Evolutionary conservation across 2,888 invertebrate species (phyloP).

Genomic region (Melieria crassipennis): DNA sequence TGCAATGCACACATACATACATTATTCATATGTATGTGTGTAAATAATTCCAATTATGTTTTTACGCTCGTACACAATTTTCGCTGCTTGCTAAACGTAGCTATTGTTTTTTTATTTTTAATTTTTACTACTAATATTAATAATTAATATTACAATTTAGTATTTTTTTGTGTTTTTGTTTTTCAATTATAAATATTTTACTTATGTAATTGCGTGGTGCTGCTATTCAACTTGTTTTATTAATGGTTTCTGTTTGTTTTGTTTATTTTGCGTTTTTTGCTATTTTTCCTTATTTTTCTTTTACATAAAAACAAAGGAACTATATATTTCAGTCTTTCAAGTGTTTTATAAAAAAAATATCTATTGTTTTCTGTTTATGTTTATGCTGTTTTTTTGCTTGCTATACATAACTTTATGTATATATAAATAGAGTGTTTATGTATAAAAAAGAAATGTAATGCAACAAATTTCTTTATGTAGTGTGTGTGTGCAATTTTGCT

Average conservation of each 20-base stretch:
- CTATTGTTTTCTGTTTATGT: conserved; percentile 43
- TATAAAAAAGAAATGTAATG: conserved; percentile 5
- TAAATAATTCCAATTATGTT: conserved; percentile 60
- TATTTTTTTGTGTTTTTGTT: no score
- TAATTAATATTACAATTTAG: no score
- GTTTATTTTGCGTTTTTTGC: conserved; percentile 44
- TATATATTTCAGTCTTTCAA: conserved; percentile 67
- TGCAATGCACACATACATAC: background rate
- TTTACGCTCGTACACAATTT: conserved; percentile 47
- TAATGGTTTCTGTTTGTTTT: conserved; percentile 37
- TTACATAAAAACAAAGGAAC: conserved; percentile 67
- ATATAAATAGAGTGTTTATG: background rate
- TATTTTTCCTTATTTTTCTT: conserved; percentile 45
- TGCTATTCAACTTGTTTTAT: no score
- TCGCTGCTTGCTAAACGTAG: no score
- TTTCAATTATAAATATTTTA: no score
- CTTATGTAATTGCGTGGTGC: no score
- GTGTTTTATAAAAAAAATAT: conserved; percentile 58
- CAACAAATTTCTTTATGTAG: conserved; percentile 35
- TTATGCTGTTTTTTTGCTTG: conserved; percentile 7
- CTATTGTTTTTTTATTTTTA: no score
- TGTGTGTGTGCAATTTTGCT: conserved; percentile 24
- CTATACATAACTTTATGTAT: conserved; percentile 1
- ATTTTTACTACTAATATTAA: no score
- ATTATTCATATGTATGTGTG: conserved; percentile 7